A percentile compares a stretch with the other conserved stretches of the same genome.
phyloP scores from a whole-genome alignment of 1,140 invertebrate species.

The Apis dorsata region DNA sequence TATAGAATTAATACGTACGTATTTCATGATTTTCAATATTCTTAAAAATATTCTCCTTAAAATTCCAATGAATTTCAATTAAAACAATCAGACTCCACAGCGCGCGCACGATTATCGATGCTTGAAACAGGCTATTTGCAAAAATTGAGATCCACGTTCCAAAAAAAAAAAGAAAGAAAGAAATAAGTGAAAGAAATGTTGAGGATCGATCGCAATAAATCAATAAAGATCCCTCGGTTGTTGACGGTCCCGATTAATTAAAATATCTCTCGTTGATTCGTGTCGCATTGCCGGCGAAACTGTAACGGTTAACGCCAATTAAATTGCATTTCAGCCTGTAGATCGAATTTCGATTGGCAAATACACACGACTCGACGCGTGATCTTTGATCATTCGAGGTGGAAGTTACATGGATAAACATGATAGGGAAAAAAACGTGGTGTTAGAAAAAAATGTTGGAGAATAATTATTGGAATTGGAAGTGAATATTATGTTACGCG shows the following conservation, averaged over 20 bases:
- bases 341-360: slow-evolving; percentile 2
- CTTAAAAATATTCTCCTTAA: slow-evolving; percentile 11
- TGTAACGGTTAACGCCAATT: slow-evolving; percentile 46
- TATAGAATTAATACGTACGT: no score
- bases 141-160: slow-evolving; percentile 28
- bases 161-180: neutral
- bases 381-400: neutral
- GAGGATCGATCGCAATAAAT: slow-evolving; percentile 31
- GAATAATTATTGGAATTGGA: neutral
- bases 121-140: neutral
- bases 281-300: slow-evolving; percentile 9
- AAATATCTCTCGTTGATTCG: slow-evolving; percentile 27
- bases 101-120: slow-evolving; percentile 9
- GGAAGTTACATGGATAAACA: neutral
- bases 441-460: neutral
- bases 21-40: slow-evolving; percentile 3
- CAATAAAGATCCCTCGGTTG: slow-evolving; percentile 25
- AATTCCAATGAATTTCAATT: slow-evolving; percentile 34
- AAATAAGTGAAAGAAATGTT: neutral
- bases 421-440: neutral
- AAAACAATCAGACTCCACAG: slow-evolving; percentile 11
- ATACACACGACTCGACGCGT: slow-evolving; percentile 15
- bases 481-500: neutral
- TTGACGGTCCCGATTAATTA: slow-evolving; percentile 30
- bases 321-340: neutral